Percentiles rank a stretch among this genome's conserved stretches.
These are phyloP conservation scores for Gallinago jamesoni DNA, from an alignment of 2,113 vertebrate genomes.

Conservation along the genomic window DNA sequence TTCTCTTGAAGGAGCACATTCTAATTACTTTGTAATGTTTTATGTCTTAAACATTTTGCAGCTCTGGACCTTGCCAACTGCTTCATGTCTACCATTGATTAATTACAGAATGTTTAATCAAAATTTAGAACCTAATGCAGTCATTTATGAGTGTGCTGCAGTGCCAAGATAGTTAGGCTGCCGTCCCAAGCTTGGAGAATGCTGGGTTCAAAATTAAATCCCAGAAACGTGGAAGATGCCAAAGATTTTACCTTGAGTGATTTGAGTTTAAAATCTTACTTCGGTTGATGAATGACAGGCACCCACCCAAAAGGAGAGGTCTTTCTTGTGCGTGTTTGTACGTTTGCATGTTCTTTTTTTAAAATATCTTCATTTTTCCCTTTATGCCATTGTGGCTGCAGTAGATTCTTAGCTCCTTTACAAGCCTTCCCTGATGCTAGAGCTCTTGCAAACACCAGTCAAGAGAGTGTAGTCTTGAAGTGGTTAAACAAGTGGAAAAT, in stretches of 20 bases:
- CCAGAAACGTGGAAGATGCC: slow-evolving; percentile 68
- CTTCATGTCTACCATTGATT: slow-evolving; percentile 85
- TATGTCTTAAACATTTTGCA: slow-evolving; percentile 86
- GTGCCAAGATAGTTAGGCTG: slow-evolving; percentile 82
- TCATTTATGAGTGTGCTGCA: slow-evolving; percentile 76
- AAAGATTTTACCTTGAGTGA: slow-evolving; percentile 70
- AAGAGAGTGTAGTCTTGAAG: slow-evolving; percentile 73
- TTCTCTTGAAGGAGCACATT: slow-evolving; percentile 82
- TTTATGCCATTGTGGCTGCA: neutral
- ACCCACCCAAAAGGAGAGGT: slow-evolving; percentile 40
- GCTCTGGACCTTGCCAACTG: slow-evolving; percentile 85
- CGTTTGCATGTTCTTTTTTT: neutral
- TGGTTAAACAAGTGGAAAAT: slow-evolving; percentile 81
- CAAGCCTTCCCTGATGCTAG: slow-evolving; percentile 6
- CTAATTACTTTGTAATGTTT: slow-evolving; percentile 90
- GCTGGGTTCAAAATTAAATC: slow-evolving; percentile 77
- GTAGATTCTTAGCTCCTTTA: neutral
- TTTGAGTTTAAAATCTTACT: slow-evolving; percentile 71
- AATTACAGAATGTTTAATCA: slow-evolving; percentile 88
- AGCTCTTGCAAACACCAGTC: slow-evolving; percentile 38
- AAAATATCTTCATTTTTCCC: neutral
- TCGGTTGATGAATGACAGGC: slow-evolving; percentile 63
- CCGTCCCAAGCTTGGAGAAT: slow-evolving; percentile 74
- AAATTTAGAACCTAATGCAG: slow-evolving; percentile 86
- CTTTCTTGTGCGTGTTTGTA: neutral